These are phyloP conservation scores for Eucidaris tribuloides DNA, from an alignment of 35 echinoderm and acorn worm genomes.

Conservation along the genomic window DNA sequence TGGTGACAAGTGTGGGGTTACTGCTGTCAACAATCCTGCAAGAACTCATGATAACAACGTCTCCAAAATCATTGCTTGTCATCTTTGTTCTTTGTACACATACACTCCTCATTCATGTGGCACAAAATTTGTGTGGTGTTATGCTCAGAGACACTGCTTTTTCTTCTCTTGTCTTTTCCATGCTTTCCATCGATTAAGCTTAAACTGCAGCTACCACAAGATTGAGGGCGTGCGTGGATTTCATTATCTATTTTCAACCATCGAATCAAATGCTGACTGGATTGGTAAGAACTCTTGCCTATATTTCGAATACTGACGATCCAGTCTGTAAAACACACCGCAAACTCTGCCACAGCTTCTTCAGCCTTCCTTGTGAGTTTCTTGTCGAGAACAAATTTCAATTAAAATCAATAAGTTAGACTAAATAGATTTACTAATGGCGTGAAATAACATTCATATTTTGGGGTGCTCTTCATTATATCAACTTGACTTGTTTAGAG, in stretches of 20 bases:
- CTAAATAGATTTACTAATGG: no score
- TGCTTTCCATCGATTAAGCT: background rate
- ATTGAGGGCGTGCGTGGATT: background rate
- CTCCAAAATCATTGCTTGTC: background rate
- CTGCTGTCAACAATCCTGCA: background rate
- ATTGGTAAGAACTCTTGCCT: background rate
- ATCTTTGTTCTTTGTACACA: no score
- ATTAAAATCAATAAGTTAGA: background rate
- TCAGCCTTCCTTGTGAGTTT: background rate
- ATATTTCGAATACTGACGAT: background rate
- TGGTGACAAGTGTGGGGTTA: background rate
- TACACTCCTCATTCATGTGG: background rate
- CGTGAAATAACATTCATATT: no score
- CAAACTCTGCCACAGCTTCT: background rate
- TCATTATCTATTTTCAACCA: background rate
- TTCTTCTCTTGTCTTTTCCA: background rate
- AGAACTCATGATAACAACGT: background rate
- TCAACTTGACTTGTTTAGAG: background rate
- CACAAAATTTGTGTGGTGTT: background rate
- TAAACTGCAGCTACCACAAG: background rate
- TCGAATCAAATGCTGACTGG: background rate
- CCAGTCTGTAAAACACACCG: background rate
- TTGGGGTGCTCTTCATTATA: no score
- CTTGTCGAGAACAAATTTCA: background rate
- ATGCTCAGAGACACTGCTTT: background rate